Base-by-base conservation (phyloP, 2,797 vertebrate species). In the Hypotaenidia okinawae region DNA sequence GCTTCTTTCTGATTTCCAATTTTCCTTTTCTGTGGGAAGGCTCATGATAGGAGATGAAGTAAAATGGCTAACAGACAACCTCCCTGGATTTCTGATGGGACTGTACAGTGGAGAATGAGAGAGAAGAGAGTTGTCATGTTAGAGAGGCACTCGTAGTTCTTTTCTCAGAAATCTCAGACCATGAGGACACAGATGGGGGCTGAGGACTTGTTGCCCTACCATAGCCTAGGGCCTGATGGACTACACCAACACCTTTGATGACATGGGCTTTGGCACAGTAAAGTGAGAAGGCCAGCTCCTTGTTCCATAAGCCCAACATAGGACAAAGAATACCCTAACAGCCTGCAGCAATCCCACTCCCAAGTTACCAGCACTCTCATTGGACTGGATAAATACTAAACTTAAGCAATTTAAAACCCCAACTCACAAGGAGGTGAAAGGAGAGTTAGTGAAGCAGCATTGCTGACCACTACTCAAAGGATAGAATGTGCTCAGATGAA, bases 381-480 rank as follows among this genome's bases (percentile, higher is more conserved):
- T 67, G 43, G 95, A 51, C 45, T 52, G 74, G 57, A 69, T 63
- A 49, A 90, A 45, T 81, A 92, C 62, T 35, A 62, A 95, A 86
- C 72, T 57, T 89, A 37, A 75, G 57, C 61, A 57, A 24, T 74
- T 57, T 52, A 86, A 91, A 69, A 70, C 58, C 45, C 2, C 18
- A 51, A 27, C 10, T 6, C 2, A 5, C 33, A 25, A 61, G 51
- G 61, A 76, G 35, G 47, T 25, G n/a, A 45, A 72, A 85, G 51
- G 73, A 49, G 47, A 59, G 28, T 47, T 28, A 58, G 52, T 37
- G 69, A 43, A 78, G 58, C 32, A 49, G 63, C 73, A 16, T 4
- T 54, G 32, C 32, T 63, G 57, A 18, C 41, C 62, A 84, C 76
- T 58, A 58, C 57, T 62, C 19, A 27, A 63, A 74, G 57, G 63